Base-by-base conservation (phyloP, 2,888 invertebrate genomes). In the Strigamia maritima region DNA sequence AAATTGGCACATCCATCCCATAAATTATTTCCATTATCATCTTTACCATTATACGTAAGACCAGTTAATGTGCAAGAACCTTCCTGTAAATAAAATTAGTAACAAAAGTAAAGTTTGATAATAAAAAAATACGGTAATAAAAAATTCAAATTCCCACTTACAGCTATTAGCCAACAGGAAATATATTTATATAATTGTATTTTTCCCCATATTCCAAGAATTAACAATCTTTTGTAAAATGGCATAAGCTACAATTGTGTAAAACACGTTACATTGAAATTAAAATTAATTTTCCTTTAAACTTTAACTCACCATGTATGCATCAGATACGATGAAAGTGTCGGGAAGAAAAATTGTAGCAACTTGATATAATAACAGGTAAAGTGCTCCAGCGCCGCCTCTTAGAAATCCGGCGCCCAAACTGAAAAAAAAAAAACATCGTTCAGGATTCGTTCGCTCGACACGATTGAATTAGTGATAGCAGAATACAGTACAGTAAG, bases 1-100 rank as follows among this genome's bases (percentile, higher is more conserved):
- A 98, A 93, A 86, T 98, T 98, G 81, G 92, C 92, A 84, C 95
- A 93, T 0, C 94, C 97, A 84, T 95, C 91, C 97, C 97, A 98
- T 81, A 88, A 86, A 6, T 87, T 84, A 8, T 87, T 86, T n/a
- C 91, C 91, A 40, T 89, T 87, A n/a, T 88, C 87, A 82, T 89
- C 89, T 83, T 87, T 88, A 0, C 95, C 96, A 85, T 94, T 93
- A 85, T 93, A 93, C 0, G 78, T 78, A 14, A 78, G 65, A 14
- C 90, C 90, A 82, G 90, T 87, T 80, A 89, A 84, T 82, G 90
- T 90, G 79, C 90, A 89, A 14, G 89, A 91, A 84, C 94, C 94
- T 89, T 95, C 95, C 78, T 77, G 28, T 26, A 76, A 75, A 26
- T 24, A 75, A 75, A 70, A 70, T 19, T 70, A 16, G 14, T 28